These are phyloP conservation scores for Callaeas wilsoni DNA, from an alignment of 2,113 vertebrate genomes.

Conservation along the genomic window DNA sequence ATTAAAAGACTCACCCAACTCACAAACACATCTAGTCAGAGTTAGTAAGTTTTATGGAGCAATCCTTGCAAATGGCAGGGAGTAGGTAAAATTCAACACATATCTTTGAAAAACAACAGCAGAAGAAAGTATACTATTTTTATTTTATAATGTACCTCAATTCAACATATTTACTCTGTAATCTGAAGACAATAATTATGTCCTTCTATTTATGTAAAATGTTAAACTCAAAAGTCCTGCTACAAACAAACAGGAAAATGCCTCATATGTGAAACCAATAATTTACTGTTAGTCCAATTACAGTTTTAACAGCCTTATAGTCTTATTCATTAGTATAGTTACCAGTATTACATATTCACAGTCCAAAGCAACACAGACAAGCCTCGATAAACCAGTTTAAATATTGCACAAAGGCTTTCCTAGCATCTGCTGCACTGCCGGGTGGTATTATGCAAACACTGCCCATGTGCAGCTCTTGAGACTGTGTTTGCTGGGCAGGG, in stretches of 20 bases:
- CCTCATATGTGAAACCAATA: background rate
- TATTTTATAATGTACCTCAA: background rate
- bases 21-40: background rate
- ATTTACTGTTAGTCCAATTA: background rate
- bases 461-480: background rate
- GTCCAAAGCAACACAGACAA: background rate
- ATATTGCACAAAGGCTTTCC: background rate
- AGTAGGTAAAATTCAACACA: background rate
- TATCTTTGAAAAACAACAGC: background rate
- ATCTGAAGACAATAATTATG: background rate
- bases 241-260: background rate
- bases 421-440: background rate
- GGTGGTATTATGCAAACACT: background rate
- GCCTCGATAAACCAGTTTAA: fast-evolving
- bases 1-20: background rate
- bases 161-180: background rate
- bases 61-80: background rate
- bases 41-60: background rate
- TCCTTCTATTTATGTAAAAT: background rate
- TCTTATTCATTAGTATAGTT: background rate
- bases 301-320: background rate
- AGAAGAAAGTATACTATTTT: background rate
- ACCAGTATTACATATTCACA: background rate
- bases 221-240: background rate
- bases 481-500: background rate